Evolutionary conservation across 2,797 vertebrate species (phyloP).

Genomic region (Trachops cirrhosus): DNA sequence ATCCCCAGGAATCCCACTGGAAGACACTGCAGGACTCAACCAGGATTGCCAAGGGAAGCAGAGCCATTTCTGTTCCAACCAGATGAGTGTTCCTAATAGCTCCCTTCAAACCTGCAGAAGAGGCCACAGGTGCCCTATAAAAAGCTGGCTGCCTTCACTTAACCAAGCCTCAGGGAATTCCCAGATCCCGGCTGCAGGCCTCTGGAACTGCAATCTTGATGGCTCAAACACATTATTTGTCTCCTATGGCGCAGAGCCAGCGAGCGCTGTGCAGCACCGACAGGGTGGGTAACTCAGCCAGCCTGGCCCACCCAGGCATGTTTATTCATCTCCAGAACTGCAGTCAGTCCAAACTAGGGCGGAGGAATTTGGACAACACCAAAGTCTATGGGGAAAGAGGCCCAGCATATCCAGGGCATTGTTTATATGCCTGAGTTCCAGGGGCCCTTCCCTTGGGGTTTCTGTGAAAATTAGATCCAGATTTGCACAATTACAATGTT

Average conservation of each 20-base stretch:
- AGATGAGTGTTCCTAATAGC: neutral
- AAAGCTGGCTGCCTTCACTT: neutral
- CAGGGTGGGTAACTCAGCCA: neutral
- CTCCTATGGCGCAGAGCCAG: neutral
- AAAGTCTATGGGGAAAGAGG: neutral
- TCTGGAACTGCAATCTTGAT: neutral
- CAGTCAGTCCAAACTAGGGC: neutral
- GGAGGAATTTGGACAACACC: neutral
- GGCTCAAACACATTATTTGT: neutral
- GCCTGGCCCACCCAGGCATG: neutral
- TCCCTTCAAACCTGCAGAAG: neutral
- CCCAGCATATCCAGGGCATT: neutral
- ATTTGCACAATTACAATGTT: constrained; percentile 25
- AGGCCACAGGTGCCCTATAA: constrained; percentile 5
- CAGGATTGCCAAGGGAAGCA: neutral
- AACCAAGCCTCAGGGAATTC: neutral
- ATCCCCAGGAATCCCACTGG: neutral
- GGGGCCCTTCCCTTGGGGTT: constrained; percentile 5
- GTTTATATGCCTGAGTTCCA: neutral
- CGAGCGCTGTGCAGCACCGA: neutral
- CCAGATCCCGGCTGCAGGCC: neutral
- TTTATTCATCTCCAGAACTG: neutral
- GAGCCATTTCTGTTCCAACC: neutral
- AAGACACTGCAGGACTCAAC: neutral
- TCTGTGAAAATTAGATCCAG: constrained; percentile 54